Percentiles rank a stretch among this genome's conserved stretches.
Evolutionary conservation across 1,140 invertebrate species (phyloP).

Genomic region (Mactra quadrangularis): DNA sequence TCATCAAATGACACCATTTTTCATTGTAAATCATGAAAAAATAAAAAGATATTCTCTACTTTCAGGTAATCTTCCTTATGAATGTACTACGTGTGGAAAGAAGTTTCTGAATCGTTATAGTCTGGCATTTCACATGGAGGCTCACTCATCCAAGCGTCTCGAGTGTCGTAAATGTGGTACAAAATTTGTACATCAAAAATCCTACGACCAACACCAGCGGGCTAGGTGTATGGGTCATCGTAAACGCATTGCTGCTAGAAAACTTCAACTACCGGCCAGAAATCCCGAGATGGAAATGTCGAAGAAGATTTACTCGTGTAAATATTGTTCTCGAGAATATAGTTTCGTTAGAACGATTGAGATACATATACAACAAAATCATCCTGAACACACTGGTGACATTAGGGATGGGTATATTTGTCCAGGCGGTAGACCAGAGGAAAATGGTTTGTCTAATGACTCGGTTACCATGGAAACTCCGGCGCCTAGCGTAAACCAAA

Average conservation of each 20-base stretch:
- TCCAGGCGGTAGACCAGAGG: background rate
- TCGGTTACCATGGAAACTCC: background rate
- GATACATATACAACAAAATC: conserved; percentile 37
- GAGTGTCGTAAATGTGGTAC: conserved; percentile 57
- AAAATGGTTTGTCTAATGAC: conserved; percentile 11
- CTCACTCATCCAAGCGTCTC: conserved; percentile 36
- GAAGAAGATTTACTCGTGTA: conserved; percentile 32
- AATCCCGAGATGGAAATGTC: background rate
- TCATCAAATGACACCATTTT: no score
- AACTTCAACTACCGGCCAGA: conserved; percentile 32
- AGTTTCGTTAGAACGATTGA: conserved; percentile 26
- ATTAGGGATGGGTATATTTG: conserved; percentile 21
- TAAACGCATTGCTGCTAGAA: conserved; percentile 47
- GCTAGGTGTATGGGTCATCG: conserved; percentile 51
- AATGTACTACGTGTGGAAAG: conserved; percentile 42
- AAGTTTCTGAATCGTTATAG: conserved; percentile 41
- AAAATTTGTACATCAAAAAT: conserved; percentile 58
- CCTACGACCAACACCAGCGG: conserved; percentile 50
- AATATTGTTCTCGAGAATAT: conserved; percentile 31
- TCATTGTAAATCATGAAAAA: no score
- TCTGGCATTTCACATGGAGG: conserved; percentile 49
- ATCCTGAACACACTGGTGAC: conserved; percentile 36
- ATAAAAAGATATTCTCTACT: no score
- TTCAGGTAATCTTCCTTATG: conserved; percentile 50
- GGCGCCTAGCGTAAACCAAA: no score